Conservation (phyloP, 37 sponge, comb jelly and placozoan genomes). For the Axinella damicornis region DNA sequence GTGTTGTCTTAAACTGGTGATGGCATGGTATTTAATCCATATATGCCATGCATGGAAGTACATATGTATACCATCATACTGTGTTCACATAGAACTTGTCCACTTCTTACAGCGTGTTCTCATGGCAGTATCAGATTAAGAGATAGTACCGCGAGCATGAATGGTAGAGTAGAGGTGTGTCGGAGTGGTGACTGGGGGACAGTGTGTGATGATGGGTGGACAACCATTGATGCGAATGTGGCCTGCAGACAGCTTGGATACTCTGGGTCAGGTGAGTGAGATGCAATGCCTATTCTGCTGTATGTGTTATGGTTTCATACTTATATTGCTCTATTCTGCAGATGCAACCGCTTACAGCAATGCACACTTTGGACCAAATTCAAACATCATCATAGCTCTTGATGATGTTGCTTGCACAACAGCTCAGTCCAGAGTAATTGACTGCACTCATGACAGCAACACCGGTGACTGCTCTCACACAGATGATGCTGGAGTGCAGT, state of each 20-base stretch:
- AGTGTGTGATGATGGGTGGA: conserved; percentile 14
- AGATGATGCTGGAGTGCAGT: no score
- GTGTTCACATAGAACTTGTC: no score
- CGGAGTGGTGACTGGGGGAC: conserved; percentile 1
- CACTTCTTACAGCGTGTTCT: background rate
- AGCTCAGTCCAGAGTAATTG: background rate
- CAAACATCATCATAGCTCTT: background rate
- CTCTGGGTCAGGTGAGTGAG: no score
- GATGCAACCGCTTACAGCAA: no score
- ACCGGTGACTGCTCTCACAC: no score
- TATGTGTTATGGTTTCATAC: background rate
- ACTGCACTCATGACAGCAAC: background rate
- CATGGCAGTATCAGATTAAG: background rate
- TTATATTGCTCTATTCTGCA: no score
- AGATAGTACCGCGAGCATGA: background rate
- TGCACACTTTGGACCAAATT: no score
- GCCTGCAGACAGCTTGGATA: conserved; percentile 17
- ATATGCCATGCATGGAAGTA: no score
- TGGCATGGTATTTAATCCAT: no score
- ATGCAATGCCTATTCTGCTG: background rate
- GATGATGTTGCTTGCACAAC: conserved; percentile 6
- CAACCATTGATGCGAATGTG: background rate
- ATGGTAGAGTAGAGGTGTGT: background rate
- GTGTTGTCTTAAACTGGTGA: no score
- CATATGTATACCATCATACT: no score